Evolutionary conservation across 2,888 invertebrate species (phyloP).

Genomic region (Dendrolimus pini): DNA sequence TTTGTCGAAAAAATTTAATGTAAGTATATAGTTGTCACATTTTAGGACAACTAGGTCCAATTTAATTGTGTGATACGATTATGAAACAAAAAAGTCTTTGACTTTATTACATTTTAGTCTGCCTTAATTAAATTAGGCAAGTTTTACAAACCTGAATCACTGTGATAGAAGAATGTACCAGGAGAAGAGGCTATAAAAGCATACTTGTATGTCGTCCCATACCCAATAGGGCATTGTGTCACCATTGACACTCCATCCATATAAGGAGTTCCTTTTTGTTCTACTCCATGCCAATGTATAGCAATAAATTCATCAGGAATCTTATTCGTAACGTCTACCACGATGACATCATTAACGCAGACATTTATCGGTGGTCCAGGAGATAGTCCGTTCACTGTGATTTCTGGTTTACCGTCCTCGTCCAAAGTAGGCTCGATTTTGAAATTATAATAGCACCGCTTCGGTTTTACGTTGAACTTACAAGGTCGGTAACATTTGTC

Average conservation of each 20-base stretch:
- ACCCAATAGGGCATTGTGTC: slow-evolving; percentile 85
- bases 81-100: no score
- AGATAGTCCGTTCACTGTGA: slow-evolving; percentile 51
- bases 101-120: no score
- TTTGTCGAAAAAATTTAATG: no score
- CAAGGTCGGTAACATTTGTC: slow-evolving; percentile 66
- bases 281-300: slow-evolving; percentile 86
- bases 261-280: slow-evolving; percentile 78
- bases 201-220: slow-evolving; percentile 82
- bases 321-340: slow-evolving; percentile 84
- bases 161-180: slow-evolving; percentile 85
- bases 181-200: slow-evolving; percentile 80
- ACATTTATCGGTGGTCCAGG: slow-evolving; percentile 79
- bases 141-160: slow-evolving; percentile 74
- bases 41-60: no score
- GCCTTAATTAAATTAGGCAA: no score
- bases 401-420: slow-evolving; percentile 40
- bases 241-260: slow-evolving; percentile 88
- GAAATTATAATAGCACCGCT: slow-evolving; percentile 55
- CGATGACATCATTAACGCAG: slow-evolving; percentile 83
- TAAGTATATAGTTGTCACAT: no score
- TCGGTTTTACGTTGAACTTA: slow-evolving; percentile 68
- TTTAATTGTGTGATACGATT: no score
- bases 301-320: slow-evolving; percentile 81
- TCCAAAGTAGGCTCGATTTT: slow-evolving; percentile 46